phyloP scores from a whole-genome alignment of 2,888 invertebrate species.

The Hecatera dysodea region DNA sequence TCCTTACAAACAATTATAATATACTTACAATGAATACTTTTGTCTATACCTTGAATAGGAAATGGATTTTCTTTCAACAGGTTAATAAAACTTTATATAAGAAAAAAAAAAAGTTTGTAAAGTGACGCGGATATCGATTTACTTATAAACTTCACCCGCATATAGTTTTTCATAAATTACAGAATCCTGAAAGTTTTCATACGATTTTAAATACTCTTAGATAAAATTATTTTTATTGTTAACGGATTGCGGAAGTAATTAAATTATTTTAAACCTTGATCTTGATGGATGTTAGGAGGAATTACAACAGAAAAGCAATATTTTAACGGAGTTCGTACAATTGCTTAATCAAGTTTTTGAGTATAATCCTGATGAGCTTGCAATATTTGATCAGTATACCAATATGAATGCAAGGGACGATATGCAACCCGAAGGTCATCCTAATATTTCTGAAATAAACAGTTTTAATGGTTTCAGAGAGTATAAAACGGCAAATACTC shows the following conservation, averaged over 20 bases:
- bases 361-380: not conserved
- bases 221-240: not conserved
- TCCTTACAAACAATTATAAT: not conserved
- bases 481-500: not conserved
- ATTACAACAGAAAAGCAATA: not conserved
- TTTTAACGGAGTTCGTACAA: not conserved
- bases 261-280: not conserved
- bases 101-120: conserved; percentile 33
- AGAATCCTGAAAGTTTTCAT: not conserved
- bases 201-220: not conserved
- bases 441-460: not conserved
- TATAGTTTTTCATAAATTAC: not conserved
- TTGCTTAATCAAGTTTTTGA: not conserved
- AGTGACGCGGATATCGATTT: conserved; percentile 8
- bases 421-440: not conserved
- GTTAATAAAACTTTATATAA: conserved; percentile 19
- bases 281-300: not conserved
- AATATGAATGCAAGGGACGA: not conserved
- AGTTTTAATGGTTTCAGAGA: not conserved
- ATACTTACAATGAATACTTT: not conserved
- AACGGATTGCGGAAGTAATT: not conserved
- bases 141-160: not conserved
- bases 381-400: not conserved
- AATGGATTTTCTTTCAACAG: not conserved
- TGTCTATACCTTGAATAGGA: not conserved